These are phyloP conservation scores for Austrofundulus limnaeus DNA, from an alignment of 2,113 vertebrate species.

Conservation along the genomic window DNA sequence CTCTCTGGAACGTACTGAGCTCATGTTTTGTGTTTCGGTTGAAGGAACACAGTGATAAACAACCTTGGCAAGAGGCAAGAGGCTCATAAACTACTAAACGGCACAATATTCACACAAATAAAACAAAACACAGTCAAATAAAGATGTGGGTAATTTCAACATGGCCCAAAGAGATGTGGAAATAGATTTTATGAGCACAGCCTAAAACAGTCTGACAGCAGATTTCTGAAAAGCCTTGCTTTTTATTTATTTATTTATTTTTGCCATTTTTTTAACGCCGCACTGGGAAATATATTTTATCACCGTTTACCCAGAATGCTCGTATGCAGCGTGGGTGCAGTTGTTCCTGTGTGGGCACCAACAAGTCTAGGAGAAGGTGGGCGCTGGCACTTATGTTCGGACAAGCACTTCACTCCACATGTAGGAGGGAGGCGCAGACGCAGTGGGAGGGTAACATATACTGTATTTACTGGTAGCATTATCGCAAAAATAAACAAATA, in stretches of 20 bases:
- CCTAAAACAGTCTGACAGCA: conserved; percentile 64
- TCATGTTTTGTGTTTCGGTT: conserved; percentile 27
- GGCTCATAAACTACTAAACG: conserved; percentile 60
- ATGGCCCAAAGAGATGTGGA: conserved; percentile 63
- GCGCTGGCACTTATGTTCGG: conserved; percentile 45
- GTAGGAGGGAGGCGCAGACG: conserved; percentile 33
- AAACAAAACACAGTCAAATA: conserved; percentile 71
- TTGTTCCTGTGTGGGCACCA: conserved; percentile 65
- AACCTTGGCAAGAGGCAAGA: conserved; percentile 38
- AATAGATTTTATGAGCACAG: conserved; percentile 73
- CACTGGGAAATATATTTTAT: conserved; percentile 69
- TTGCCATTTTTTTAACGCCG: conserved; percentile 32
- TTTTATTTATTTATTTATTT: neutral
- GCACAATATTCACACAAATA: conserved; percentile 72
- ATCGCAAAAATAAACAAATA: neutral
- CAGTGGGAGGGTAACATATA: conserved; percentile 12
- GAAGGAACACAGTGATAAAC: conserved; percentile 56
- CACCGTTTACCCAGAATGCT: conserved; percentile 65
- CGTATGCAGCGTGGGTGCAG: conserved; percentile 55
- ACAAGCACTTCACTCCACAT: conserved; percentile 29
- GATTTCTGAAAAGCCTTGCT: conserved; percentile 65
- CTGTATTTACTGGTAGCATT: conserved; percentile 18
- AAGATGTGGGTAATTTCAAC: conserved; percentile 66
- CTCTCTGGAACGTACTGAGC: conserved; percentile 23
- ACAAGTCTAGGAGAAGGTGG: conserved; percentile 68